A percentile compares a stretch with the other conserved stretches of the same genome.
These are phyloP conservation scores for Mamestra brassicae DNA, from an alignment of 2,888 invertebrate genomes.

Conservation along the genomic window DNA sequence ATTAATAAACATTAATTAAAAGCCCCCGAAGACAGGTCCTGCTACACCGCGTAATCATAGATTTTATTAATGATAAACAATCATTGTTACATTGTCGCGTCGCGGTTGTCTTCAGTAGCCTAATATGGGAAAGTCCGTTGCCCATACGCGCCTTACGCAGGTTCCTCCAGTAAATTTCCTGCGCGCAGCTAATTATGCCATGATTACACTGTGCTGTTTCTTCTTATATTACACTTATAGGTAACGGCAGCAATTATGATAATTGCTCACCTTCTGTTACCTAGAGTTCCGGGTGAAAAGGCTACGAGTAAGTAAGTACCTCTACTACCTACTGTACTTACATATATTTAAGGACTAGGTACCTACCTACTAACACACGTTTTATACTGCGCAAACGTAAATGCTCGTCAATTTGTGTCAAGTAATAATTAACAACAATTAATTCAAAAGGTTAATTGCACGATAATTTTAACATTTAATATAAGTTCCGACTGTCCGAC, in stretches of 20 bases:
- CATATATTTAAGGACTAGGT: neutral
- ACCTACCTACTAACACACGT: neutral
- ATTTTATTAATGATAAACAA: too few relatives aligned
- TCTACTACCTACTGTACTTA: neutral
- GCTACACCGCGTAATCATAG: too few relatives aligned
- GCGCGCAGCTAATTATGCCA: slow-evolving; percentile 40
- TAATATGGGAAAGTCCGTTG: too few relatives aligned
- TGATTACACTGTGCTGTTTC: slow-evolving; percentile 39
- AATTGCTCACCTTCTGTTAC: slow-evolving; percentile 44
- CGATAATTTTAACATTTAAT: neutral
- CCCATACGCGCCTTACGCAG: slow-evolving; percentile 14
- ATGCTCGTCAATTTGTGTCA: neutral
- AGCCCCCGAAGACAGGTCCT: too few relatives aligned
- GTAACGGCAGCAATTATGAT: slow-evolving; percentile 43
- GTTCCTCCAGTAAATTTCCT: neutral
- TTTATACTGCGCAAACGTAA: neutral
- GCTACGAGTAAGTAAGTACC: neutral
- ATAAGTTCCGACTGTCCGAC: neutral
- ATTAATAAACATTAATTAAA: too few relatives aligned
- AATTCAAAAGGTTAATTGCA: neutral
- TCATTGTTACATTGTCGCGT: too few relatives aligned
- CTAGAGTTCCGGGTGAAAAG: slow-evolving; percentile 17
- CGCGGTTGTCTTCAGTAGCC: too few relatives aligned
- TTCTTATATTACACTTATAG: slow-evolving; percentile 55
- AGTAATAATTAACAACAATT: neutral